Percentiles rank a stretch among this genome's conserved stretches.
These are phyloP conservation scores for Alethe diademata DNA, from an alignment of 2,113 vertebrate species.

Conservation along the genomic window DNA sequence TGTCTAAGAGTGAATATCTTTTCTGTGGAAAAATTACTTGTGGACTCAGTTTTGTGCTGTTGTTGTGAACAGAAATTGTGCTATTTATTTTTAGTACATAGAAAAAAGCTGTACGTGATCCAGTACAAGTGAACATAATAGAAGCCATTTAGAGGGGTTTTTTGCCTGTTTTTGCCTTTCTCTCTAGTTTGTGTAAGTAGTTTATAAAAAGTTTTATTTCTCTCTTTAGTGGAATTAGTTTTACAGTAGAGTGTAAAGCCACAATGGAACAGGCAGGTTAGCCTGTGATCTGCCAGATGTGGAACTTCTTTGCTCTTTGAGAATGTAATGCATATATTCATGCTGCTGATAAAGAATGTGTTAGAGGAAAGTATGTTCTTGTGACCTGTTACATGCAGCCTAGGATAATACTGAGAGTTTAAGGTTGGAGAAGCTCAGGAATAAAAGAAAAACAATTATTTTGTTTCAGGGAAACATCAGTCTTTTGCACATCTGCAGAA, in stretches of 20 bases:
- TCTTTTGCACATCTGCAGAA: slow-evolving; percentile 19
- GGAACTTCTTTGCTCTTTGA: neutral
- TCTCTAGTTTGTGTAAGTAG: neutral
- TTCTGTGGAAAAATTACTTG: neutral
- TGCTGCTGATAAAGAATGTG: neutral
- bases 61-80: neutral
- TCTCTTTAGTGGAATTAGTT: neutral
- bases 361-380: slow-evolving; percentile 31
- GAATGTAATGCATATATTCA: neutral
- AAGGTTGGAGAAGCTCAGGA: neutral
- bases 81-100: neutral
- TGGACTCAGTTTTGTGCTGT: neutral
- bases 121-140: neutral
- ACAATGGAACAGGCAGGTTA: neutral
- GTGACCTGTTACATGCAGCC: slow-evolving; percentile 1
- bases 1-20: neutral
- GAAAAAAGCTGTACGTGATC: neutral
- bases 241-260: neutral
- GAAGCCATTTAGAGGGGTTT: neutral
- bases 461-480: neutral
- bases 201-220: neutral
- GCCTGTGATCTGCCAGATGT: neutral
- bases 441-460: neutral
- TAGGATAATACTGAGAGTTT: slow-evolving; percentile 11
- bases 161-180: neutral